These are phyloP conservation scores for Trypoxylon attenuatum DNA, from an alignment of 2,888 invertebrate species.

Conservation along the genomic window DNA sequence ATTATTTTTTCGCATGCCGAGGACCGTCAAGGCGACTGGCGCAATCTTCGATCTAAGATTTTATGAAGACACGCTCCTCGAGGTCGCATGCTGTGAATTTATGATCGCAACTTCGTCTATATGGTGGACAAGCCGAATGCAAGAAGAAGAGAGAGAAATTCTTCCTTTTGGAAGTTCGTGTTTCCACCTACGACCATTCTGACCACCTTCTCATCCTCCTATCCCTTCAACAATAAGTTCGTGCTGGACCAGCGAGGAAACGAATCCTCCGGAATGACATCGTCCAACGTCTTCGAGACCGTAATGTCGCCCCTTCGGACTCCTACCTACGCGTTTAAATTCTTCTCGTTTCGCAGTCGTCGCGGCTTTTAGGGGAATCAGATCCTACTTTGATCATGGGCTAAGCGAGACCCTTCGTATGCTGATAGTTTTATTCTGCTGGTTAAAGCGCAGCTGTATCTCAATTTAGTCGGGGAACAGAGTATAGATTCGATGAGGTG, in stretches of 20 bases:
- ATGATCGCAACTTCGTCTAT: conserved; percentile 47
- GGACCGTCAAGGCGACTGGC: conserved; percentile 24
- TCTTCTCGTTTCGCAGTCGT: background rate
- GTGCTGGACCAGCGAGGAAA: conserved; percentile 36
- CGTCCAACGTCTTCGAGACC: conserved; percentile 35
- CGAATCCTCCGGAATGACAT: conserved; percentile 53
- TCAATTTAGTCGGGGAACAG: background rate
- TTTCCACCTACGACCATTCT: conserved; percentile 52
- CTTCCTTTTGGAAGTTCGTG: conserved; percentile 53
- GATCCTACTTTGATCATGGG: conserved; percentile 4
- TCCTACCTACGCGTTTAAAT: conserved; percentile 40
- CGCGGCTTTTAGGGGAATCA: background rate
- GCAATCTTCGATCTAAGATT: conserved; percentile 59
- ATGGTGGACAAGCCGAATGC: conserved; percentile 37
- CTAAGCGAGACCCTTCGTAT: conserved; percentile 5
- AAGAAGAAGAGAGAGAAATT: conserved; percentile 8
- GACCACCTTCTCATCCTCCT: conserved; percentile 16
- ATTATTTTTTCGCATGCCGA: conserved; percentile 49
- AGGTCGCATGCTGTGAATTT: conserved; percentile 63
- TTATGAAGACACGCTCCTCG: conserved; percentile 54
- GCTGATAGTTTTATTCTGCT: background rate
- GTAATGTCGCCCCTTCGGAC: conserved; percentile 34
- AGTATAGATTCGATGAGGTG: no score
- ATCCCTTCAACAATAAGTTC: conserved; percentile 13
- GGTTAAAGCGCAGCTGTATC: background rate